Conservation (phyloP, 2,797 vertebrate species). For the Pantherophis vulpinus region DNA sequence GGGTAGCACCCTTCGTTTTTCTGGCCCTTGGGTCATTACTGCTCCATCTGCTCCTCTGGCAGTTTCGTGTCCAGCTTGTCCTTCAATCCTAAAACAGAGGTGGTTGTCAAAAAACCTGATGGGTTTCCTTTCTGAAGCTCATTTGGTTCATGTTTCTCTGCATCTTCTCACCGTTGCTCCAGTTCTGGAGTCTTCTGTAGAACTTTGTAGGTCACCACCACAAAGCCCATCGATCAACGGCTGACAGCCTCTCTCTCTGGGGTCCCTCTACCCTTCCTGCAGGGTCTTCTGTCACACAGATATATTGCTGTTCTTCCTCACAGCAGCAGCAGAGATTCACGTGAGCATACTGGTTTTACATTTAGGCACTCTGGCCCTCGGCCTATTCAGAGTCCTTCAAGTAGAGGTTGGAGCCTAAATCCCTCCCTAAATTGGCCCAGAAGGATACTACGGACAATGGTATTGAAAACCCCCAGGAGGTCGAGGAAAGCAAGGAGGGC, state of each 20-base stretch:
- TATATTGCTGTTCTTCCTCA: not conserved
- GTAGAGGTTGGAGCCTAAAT: no score
- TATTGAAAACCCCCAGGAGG: no score
- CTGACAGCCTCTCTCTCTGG: not conserved
- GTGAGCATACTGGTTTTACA: no score
- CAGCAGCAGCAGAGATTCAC: no score
- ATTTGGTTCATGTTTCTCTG: not conserved
- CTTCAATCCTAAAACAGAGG: not conserved
- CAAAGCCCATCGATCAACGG: not conserved
- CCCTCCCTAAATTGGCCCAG: no score
- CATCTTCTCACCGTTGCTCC: not conserved
- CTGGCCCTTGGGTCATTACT: not conserved
- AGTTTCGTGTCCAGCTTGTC: not conserved
- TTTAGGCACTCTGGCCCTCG: no score
- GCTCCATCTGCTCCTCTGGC: not conserved
- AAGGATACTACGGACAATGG: no score
- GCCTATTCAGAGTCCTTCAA: no score
- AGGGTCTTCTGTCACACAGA: not conserved
- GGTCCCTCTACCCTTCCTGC: not conserved
- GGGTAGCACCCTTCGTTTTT: not conserved
- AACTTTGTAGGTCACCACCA: not conserved
- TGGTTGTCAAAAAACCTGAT: not conserved
- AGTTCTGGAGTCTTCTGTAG: not conserved
- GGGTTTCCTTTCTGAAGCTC: not conserved
- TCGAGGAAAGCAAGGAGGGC: no score